Conservation (phyloP, 2,888 invertebrate genomes). For the Phanerotoma sp. region DNA sequence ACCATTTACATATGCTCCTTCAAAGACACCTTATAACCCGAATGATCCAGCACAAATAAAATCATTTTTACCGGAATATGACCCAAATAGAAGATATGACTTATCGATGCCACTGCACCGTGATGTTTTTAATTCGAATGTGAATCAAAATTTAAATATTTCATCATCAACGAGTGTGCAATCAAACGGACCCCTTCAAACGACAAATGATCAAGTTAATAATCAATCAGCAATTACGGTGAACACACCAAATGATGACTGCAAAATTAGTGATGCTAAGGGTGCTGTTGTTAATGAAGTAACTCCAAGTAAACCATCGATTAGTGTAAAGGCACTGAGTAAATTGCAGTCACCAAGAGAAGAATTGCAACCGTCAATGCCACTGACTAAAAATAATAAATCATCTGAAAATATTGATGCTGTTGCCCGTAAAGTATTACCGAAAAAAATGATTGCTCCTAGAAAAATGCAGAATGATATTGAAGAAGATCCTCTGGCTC, state of each 20-base stretch:
- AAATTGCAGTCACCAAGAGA: too few relatives aligned
- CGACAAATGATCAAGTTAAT: constrained; percentile 14
- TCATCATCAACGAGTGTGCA: neutral
- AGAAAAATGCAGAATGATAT: too few relatives aligned
- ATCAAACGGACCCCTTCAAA: constrained; percentile 2
- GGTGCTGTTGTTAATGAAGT: too few relatives aligned
- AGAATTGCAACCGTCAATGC: too few relatives aligned
- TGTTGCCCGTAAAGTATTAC: too few relatives aligned
- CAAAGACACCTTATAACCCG: constrained; percentile 50
- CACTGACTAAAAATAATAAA: too few relatives aligned
- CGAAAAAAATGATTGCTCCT: too few relatives aligned
- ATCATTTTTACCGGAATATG: constrained; percentile 49
- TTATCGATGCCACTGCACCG: constrained; percentile 6
- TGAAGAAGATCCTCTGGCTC: too few relatives aligned
- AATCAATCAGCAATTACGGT: constrained; percentile 1
- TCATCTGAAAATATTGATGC: too few relatives aligned
- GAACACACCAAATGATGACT: constrained; percentile 11
- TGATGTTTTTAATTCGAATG: neutral
- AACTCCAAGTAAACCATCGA: too few relatives aligned
- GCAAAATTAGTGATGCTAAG: too few relatives aligned
- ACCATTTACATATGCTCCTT: constrained; percentile 49
- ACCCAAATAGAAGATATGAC: constrained; percentile 40
- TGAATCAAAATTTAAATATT: neutral
- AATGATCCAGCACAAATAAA: constrained; percentile 51
- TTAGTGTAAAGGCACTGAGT: too few relatives aligned